A percentile compares a stretch with the other conserved stretches of the same genome.
phyloP scores from a whole-genome alignment of 2,888 invertebrate species.

The Melanchra persicariae region DNA sequence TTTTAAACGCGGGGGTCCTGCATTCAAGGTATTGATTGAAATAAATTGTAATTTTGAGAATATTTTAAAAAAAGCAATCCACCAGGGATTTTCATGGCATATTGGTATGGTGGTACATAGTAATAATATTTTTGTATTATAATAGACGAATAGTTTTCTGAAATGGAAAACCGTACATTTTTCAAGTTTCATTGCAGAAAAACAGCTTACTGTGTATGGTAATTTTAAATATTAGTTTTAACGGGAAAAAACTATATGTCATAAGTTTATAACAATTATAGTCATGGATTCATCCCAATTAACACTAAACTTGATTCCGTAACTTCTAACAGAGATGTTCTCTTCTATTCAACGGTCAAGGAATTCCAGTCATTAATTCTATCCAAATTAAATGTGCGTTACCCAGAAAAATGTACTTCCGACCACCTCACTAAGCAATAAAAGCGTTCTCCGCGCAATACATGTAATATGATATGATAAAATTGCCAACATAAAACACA shows the following conservation, averaged over 20 bases:
- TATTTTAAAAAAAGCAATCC: neutral
- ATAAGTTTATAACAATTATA: too few relatives aligned
- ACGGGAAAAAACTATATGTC: too few relatives aligned
- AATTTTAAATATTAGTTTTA: too few relatives aligned
- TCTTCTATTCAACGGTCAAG: neutral
- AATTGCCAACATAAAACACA: conserved; percentile 74
- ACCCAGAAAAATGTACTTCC: conserved; percentile 26
- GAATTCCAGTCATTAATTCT: neutral
- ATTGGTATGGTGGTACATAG: neutral
- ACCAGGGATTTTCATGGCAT: neutral
- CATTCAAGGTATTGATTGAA: conserved; percentile 3
- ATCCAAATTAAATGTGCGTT: conserved; percentile 18
- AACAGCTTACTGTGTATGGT: too few relatives aligned
- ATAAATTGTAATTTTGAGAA: conserved; percentile 6
- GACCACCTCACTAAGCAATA: conserved; percentile 50
- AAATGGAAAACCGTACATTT: too few relatives aligned
- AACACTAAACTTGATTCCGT: too few relatives aligned
- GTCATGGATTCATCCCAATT: too few relatives aligned
- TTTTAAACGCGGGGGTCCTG: conserved; percentile 46
- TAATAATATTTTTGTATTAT: too few relatives aligned
- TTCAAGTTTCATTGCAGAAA: too few relatives aligned
- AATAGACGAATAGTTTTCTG: too few relatives aligned
- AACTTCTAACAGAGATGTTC: too few relatives aligned
- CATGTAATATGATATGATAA: conserved; percentile 78
- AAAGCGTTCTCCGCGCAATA: conserved; percentile 67